Evolutionary conservation across 2,113 vertebrate species (phyloP), one percentile per base, ranked within the genome.

Genomic region (Tyrannus savana): DNA sequence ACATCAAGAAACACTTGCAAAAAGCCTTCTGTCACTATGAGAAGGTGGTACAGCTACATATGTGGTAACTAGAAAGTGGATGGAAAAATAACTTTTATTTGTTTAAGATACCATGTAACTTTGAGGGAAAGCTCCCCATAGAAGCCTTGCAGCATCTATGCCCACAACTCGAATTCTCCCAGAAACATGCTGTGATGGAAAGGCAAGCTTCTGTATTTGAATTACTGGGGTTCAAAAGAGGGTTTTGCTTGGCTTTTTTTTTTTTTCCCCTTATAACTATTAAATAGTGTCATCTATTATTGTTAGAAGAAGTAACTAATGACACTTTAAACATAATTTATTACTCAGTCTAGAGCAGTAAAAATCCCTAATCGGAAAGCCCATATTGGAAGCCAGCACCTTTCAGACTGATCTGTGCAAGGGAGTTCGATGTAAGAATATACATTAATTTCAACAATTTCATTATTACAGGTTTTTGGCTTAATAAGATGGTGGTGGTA

Each of bases 231-330:
- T 37, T 41, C 52, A 71, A 74, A 84, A 11, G 28, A 77, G 14
- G 13, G 19, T 19, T 81, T 74, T 75, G 5, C 19, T 56, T 50
- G 47, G n/a, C 19, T 49, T 50, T n/a, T 73, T 78, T 47, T 49
- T 5, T 5, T 31, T 28, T 41, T 41, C 16, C 4, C n/a, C 28
- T 16, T 62, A 37, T 84, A 87, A 46, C 66, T 79, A 27, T 72
- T 88, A 92, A 86, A n/a, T 86, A 52, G 49, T 82, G 49, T 76
- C 23, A 83, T 96, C 23, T 73, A n/a, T 88, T 75, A 86, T 80
- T 80, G 50, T 86, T 92, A 66, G 67, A 86, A 87, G 33, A 47
- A 87, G 27, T 69, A 69, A 28, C 69, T 89, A 90, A 76, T 2
- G 37, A 66, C 37, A 69, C 16, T 47, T 95, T 76, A 79, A 90